Percentiles rank a stretch among this genome's conserved stretches.
Conservation (phyloP, 1,140 invertebrate species). For the Lasaia peninsularis region DNA sequence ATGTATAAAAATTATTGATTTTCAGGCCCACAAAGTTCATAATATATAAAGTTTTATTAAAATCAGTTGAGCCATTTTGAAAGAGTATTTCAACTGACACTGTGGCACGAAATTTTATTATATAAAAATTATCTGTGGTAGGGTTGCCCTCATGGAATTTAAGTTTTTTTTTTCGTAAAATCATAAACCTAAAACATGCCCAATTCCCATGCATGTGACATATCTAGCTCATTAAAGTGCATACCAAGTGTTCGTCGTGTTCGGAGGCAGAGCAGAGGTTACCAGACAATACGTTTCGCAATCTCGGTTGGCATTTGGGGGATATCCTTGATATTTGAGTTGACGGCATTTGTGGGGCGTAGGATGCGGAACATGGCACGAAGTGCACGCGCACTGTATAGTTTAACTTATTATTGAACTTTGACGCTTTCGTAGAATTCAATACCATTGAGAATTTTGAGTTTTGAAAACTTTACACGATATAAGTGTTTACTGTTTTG, state of each 20-base stretch:
- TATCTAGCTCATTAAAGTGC: constrained; percentile 11
- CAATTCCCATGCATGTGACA: not conserved
- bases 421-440: constrained; percentile 14
- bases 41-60: too few species aligned
- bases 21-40: too few species aligned
- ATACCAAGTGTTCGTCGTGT: constrained; percentile 14
- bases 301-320: constrained; percentile 58
- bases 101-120: too few species aligned
- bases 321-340: constrained; percentile 72
- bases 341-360: constrained; percentile 51
- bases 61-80: too few species aligned
- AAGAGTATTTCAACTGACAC: too few species aligned
- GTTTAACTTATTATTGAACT: constrained; percentile 15
- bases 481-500: too few species aligned
- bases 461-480: too few species aligned
- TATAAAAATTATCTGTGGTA: not conserved
- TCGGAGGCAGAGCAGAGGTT: constrained; percentile 38
- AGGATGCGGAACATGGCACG: constrained; percentile 48
- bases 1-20: too few species aligned
- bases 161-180: not conserved
- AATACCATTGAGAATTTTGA: constrained; percentile 14
- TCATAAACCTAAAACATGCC: not conserved
- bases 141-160: not conserved
- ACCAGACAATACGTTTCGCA: constrained; percentile 47
- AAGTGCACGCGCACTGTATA: constrained; percentile 32